Conservation (phyloP, 2,113 vertebrate genomes). For the Chitala chitala region DNA sequence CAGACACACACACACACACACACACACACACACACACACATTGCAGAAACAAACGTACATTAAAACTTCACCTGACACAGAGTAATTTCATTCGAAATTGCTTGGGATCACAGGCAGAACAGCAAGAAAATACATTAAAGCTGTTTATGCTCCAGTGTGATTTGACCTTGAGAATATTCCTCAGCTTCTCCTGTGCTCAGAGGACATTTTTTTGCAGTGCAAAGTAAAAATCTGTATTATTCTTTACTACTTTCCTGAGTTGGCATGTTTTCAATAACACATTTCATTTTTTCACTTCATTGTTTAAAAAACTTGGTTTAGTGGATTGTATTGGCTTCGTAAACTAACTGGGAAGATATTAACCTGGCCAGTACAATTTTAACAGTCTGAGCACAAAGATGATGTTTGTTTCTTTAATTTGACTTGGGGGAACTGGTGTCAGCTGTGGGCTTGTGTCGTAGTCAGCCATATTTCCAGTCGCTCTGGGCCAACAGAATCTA, state of each 20-base stretch:
- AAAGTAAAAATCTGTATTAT: not conserved
- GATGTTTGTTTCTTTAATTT: not conserved
- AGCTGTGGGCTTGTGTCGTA: not conserved
- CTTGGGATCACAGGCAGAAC: slow-evolving; percentile 14
- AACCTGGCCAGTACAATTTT: not conserved
- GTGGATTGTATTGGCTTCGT: not conserved
- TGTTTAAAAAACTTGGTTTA: not conserved
- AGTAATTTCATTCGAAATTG: slow-evolving; percentile 13
- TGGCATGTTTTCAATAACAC: no score
- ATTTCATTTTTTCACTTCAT: no score
- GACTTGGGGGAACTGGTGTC: not conserved
- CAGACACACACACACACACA: no score
- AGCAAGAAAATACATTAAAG: slow-evolving; percentile 6
- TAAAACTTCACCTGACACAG: slow-evolving; percentile 13
- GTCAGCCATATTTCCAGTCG: not conserved
- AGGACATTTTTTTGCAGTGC: not conserved
- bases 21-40: no score
- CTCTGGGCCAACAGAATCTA: not conserved
- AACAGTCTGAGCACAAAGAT: not conserved
- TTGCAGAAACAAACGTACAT: not conserved
- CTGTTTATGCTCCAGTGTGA: not conserved
- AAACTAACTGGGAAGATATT: not conserved
- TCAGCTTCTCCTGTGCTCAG: no score
- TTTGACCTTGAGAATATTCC: not conserved
- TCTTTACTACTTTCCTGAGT: no score